These are phyloP conservation scores for Sula dactylatra DNA, from an alignment of 2,113 vertebrate species.

Conservation along the genomic window DNA sequence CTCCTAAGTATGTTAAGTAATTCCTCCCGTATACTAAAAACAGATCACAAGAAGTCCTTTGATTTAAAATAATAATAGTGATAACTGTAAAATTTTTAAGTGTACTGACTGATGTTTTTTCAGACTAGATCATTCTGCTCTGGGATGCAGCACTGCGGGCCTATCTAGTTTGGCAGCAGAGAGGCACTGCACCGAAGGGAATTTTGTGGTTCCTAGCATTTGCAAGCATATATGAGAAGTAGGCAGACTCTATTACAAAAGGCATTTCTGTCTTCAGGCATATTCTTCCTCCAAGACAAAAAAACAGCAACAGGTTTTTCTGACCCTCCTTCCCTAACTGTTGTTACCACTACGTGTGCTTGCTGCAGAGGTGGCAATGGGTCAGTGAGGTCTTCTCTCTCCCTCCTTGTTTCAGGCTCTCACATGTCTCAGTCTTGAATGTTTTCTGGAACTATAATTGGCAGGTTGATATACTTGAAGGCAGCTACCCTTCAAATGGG, in stretches of 20 bases:
- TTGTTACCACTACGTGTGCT: fast-evolving
- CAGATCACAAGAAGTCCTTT: background rate
- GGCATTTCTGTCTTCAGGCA: background rate
- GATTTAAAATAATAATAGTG: background rate
- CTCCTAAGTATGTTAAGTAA: background rate
- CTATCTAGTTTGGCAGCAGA: background rate
- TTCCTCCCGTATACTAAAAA: background rate
- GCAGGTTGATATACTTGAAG: background rate
- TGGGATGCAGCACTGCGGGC: background rate
- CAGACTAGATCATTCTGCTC: background rate
- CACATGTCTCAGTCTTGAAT: background rate
- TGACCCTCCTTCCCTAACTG: background rate
- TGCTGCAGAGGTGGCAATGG: background rate
- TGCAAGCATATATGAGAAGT: background rate
- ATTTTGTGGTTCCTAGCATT: background rate
- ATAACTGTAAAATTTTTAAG: background rate
- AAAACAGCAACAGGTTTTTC: background rate
- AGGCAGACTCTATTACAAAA: background rate
- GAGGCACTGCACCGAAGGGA: background rate
- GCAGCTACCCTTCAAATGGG: background rate
- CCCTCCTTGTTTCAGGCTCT: background rate
- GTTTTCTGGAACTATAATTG: background rate
- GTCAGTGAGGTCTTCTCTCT: background rate
- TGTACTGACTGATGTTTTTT: background rate
- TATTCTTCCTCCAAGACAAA: background rate